Evolutionary conservation across 2,888 invertebrate genomes (phyloP), one percentile per base, ranked within the genome.

Genomic region (Helleia helle): DNA sequence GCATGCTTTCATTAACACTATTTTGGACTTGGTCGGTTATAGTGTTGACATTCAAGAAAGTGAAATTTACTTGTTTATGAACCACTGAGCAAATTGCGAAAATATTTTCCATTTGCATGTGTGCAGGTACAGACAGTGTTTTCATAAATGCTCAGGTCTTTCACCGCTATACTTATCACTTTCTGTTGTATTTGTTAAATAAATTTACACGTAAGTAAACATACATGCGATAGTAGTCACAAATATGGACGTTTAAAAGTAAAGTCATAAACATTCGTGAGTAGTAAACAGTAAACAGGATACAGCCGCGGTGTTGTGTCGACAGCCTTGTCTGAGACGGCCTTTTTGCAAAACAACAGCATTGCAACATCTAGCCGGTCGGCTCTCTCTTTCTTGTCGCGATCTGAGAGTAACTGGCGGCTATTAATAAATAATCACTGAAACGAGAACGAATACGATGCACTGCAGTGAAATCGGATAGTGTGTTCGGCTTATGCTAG

Each of bases 251-350:
- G 18, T 22, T 22, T 30, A 30, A 15, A 30, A 30, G 28, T 28
- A 11, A 14, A 14, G 31, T 18, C 22, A 34, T 22, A 18, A 34
- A 34, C 22, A 34, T 22, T 34, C 17, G 34, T 34, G 11, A 22
- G 34, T 34, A 15, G 40, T 26, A 40, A 40, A 31, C 30, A 29
- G 40, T 40, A 40, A 48, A 53, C 55, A 50, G 59, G 64, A 71
- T 70, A 68, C 61, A 14, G 25, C 36, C 18, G 13, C 36, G 24
- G 12, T 36, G 22, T 50, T 50, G 54, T 62, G 63, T 58, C 63
- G 64, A 58, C 71, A 73, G 68, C 75, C 76, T 79, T 75, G 79
- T 73, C 68, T 51, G 64, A 55, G 70, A 76, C 75, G 58, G 48
- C 61, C 68, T 71, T 71, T 74, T 70, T 71, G 73, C 76, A 72